A percentile compares a stretch with the other conserved stretches of the same genome.
phyloP scores from a whole-genome alignment of 1,140 invertebrate genomes.

The Popillia japonica region DNA sequence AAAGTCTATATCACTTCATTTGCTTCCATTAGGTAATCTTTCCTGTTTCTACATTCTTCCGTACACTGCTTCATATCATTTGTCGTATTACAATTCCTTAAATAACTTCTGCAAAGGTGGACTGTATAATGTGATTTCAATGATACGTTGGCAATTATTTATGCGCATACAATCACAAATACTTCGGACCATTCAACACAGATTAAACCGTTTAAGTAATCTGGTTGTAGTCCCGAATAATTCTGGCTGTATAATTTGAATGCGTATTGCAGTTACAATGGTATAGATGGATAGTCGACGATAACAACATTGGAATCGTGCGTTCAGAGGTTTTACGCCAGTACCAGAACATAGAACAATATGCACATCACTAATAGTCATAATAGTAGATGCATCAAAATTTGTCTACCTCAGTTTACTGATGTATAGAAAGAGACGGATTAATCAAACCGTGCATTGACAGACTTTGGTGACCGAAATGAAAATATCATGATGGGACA shows the following conservation, averaged over 20 bases:
- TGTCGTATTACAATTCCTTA: no score
- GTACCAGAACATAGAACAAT: not conserved
- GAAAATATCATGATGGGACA: slow-evolving; percentile 8
- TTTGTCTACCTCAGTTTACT: not conserved
- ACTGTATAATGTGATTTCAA: no score
- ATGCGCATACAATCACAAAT: no score
- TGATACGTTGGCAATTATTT: no score
- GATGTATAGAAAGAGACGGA: not conserved
- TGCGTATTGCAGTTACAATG: not conserved
- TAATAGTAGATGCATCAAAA: not conserved
- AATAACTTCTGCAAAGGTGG: no score
- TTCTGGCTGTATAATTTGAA: not conserved
- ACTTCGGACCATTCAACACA: no score
- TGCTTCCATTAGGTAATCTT: no score
- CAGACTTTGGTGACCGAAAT: slow-evolving; percentile 5
- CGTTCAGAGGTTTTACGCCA: not conserved
- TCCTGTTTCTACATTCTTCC: no score
- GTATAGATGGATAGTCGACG: not conserved
- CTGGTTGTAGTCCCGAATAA: no score
- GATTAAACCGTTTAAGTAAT: no score
- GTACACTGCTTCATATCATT: no score
- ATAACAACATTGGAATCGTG: not conserved
- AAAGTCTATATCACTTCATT: no score
- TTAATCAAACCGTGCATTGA: slow-evolving; percentile 18
- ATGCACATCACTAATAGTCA: not conserved